These are phyloP conservation scores for Strix occidentalis DNA, from an alignment of 2,797 vertebrate genomes.

Conservation along the genomic window DNA sequence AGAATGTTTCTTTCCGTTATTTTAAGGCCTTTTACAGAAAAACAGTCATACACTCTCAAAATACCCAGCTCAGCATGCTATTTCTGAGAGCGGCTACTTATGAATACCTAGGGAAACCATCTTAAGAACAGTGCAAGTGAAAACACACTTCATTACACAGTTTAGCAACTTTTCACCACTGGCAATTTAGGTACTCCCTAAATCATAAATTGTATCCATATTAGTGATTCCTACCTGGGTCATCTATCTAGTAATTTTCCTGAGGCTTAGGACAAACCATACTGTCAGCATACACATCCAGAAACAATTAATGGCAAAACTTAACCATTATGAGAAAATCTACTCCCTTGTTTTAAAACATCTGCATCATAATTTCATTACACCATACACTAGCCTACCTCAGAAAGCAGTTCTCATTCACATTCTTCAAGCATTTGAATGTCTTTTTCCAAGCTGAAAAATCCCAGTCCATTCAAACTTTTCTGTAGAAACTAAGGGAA, in stretches of 20 bases:
- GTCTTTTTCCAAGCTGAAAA: neutral
- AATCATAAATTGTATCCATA: neutral
- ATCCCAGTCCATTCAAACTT: neutral
- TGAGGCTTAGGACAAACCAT: neutral
- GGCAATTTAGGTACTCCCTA: neutral
- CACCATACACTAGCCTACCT: neutral
- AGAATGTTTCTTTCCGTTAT: neutral
- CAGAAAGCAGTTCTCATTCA: neutral
- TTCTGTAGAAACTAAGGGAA: neutral
- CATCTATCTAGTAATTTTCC: neutral
- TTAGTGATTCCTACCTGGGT: neutral
- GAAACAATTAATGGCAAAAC: neutral
- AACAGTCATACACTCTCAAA: neutral
- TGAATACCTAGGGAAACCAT: neutral
- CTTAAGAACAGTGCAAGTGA: neutral
- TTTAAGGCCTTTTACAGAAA: neutral
- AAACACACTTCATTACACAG: neutral
- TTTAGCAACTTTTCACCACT: neutral
- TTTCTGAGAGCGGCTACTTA: neutral
- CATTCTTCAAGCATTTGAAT: neutral
- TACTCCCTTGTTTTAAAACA: neutral
- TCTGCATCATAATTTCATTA: neutral
- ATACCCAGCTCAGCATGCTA: neutral
- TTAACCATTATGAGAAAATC: neutral
- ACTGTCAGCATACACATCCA: neutral